Conservation (phyloP, 2,797 vertebrate genomes). For the Urosaurus nigricauda region DNA sequence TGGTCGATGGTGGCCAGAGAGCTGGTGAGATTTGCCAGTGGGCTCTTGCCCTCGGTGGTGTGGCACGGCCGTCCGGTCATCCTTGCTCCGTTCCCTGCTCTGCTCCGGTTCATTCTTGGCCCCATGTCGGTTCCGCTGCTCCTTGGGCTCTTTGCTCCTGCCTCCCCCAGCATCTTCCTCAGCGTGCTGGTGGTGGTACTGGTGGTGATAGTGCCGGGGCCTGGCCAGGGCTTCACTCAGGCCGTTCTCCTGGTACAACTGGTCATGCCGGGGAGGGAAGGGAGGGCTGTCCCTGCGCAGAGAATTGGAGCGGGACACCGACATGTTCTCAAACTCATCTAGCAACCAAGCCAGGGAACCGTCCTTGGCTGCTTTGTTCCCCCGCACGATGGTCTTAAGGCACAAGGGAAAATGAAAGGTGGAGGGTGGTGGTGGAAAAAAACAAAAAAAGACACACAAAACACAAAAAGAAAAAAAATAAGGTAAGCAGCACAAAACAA, state of each 20-base stretch:
- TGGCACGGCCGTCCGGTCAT: slow-evolving; percentile 67
- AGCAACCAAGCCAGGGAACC: slow-evolving; percentile 92
- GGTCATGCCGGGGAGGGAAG: slow-evolving; percentile 77
- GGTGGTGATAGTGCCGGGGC: background rate
- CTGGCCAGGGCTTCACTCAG: slow-evolving; percentile 30
- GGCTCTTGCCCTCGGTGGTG: slow-evolving; percentile 88
- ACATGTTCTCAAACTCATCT: slow-evolving; percentile 94
- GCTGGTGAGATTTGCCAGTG: slow-evolving; percentile 62
- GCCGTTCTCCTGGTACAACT: slow-evolving; percentile 76
- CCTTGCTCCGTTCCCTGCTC: slow-evolving; percentile 66
- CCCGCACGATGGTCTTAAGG: slow-evolving; percentile 90
- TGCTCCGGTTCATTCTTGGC: slow-evolving; percentile 65
- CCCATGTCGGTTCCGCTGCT: background rate
- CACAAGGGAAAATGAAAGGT: slow-evolving; percentile 2
- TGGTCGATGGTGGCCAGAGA: slow-evolving; percentile 69
- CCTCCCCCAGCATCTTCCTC: background rate
- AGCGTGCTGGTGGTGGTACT: too few species aligned
- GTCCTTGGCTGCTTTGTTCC: slow-evolving; percentile 87
- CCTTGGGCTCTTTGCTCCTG: slow-evolving; percentile 26
- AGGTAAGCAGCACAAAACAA: slow-evolving; percentile 2
- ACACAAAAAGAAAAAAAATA: slow-evolving; percentile 46
- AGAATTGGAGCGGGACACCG: slow-evolving; percentile 94
- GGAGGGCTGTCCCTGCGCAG: slow-evolving; percentile 91
- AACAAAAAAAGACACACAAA: slow-evolving; percentile 40
- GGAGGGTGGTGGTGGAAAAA: slow-evolving; percentile 40